A percentile compares a stretch with the other conserved stretches of the same genome.
These are phyloP conservation scores for Rhysida immarginata DNA, from an alignment of 1,140 invertebrate genomes.

Conservation along the genomic window DNA sequence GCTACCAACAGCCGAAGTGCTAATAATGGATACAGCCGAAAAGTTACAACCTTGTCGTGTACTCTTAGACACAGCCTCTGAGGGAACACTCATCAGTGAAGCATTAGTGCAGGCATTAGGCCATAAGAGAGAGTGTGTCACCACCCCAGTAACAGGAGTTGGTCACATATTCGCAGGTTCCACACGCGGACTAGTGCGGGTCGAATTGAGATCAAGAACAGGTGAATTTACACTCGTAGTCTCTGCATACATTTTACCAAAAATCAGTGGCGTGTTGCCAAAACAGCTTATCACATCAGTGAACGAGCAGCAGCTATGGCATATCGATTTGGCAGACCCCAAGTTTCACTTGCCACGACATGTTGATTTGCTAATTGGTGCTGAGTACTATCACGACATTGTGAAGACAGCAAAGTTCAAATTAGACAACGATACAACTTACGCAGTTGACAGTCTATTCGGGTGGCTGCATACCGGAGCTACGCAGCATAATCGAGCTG, in stretches of 20 bases:
- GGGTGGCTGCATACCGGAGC: background rate
- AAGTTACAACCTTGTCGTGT: background rate
- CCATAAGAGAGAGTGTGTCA: background rate
- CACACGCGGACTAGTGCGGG: background rate
- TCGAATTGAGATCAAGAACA: background rate
- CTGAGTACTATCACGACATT: background rate
- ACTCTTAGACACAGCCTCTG: background rate
- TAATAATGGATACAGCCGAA: background rate
- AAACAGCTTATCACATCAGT: background rate
- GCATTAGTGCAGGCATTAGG: background rate
- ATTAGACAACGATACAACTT: background rate
- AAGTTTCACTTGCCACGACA: background rate
- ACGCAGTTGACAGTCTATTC: background rate
- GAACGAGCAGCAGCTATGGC: background rate
- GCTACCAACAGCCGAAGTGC: background rate
- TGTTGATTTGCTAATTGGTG: background rate
- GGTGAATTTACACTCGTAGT: background rate
- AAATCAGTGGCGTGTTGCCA: background rate
- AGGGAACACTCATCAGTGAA: background rate
- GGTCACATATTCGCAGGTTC: background rate
- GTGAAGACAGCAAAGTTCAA: background rate
- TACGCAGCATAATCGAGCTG: background rate
- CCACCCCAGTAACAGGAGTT: background rate
- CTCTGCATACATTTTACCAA: background rate
- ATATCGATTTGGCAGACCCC: background rate